Conservation (phyloP, 2,797 vertebrate species). For the Agapornis canus region DNA sequence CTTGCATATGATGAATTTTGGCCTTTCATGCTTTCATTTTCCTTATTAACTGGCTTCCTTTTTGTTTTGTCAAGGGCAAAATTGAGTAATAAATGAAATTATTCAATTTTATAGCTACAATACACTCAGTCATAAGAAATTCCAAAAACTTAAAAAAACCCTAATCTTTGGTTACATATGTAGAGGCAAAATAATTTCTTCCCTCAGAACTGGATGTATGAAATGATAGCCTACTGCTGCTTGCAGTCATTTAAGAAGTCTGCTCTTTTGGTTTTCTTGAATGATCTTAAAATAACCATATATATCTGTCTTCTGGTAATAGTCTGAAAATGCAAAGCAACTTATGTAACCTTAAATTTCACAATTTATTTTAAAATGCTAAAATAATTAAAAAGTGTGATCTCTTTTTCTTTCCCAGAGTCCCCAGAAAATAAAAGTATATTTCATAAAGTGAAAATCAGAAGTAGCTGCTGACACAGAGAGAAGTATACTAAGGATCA, state of each 20-base stretch:
- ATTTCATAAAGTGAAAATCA: neutral
- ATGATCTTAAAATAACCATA: neutral
- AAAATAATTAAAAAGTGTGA: neutral
- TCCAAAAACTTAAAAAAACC: neutral
- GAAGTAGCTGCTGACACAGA: neutral
- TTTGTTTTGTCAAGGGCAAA: neutral
- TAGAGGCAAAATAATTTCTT: neutral
- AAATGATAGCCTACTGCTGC: neutral
- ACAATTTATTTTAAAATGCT: neutral
- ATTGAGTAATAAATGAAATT: neutral
- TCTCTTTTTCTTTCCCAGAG: constrained; percentile 1
- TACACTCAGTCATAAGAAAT: neutral
- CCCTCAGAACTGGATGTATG: neutral
- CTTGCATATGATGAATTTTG: neutral
- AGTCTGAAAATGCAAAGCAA: neutral
- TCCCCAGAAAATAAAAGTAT: neutral
- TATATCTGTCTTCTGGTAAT: neutral
- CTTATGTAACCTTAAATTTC: neutral
- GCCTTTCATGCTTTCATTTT: neutral
- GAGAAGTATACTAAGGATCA: neutral
- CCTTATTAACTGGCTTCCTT: neutral
- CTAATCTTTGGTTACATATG: accelerated
- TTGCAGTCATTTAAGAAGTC: neutral
- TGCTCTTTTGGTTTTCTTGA: neutral
- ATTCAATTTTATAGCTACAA: neutral